Conservation (phyloP, 2,888 invertebrate genomes). For the Erannis defoliaria region DNA sequence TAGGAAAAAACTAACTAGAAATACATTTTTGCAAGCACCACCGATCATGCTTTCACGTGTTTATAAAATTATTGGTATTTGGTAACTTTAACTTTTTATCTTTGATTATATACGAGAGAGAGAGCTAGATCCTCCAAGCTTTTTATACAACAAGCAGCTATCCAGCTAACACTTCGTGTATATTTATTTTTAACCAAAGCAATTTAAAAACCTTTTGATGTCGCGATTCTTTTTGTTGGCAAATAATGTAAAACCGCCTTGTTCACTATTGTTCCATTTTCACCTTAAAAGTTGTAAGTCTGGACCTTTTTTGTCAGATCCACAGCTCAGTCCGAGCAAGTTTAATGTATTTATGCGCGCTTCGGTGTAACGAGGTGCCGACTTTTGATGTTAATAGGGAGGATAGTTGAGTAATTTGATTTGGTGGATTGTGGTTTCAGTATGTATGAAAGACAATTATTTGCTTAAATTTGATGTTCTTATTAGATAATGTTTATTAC, state of each 20-base stretch:
- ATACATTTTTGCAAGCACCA: too few species aligned
- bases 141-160: not conserved
- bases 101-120: not conserved
- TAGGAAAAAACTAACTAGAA: too few species aligned
- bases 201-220: not conserved
- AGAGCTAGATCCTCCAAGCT: not conserved
- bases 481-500: not conserved
- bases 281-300: not conserved
- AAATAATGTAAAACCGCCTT: not conserved
- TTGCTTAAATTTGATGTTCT: not conserved
- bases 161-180: not conserved
- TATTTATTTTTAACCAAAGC: not conserved
- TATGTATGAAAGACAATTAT: not conserved
- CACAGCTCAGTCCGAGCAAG: constrained; percentile 68
- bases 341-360: constrained; percentile 74
- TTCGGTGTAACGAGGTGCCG: constrained; percentile 60
- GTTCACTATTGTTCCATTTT: not conserved
- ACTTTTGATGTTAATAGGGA: constrained; percentile 43
- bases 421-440: constrained; percentile 27
- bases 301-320: not conserved
- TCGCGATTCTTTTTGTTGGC: not conserved
- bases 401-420: constrained; percentile 37
- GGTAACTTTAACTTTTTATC: too few species aligned
- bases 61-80: too few species aligned
- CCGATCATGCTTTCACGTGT: too few species aligned